Evolutionary conservation across 37 sponge, comb jelly and placozoan species (phyloP), one percentile per base, ranked within the genome.

Genomic region (Geodia barretti): DNA sequence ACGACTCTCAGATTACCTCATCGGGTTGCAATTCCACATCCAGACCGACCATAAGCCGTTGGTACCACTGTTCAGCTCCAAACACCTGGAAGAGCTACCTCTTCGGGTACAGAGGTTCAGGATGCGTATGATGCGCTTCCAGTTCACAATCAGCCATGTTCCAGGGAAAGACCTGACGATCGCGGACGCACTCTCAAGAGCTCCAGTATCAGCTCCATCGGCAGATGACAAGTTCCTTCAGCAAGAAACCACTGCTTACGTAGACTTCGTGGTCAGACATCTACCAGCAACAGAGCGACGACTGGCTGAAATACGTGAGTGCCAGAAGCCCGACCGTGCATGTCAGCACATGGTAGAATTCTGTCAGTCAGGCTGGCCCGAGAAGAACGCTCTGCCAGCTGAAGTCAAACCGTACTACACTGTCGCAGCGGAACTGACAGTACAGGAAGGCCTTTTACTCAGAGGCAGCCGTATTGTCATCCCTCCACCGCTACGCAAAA

Each of bases 1-100:
- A 39, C 1, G 74, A 39, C 75, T 75, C 26, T 5, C 30, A 0
- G 30, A 59, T 19, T 74, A 74, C 61, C 14, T 75, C 3, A 41
- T 84, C 14, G 90, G 90, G 28, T 17, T 42, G n/a, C 19, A 29
- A 68, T 75, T 80, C 60, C 77, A 80, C 23, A 31, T 79, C 9
- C 14, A 85, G 20, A 90, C 91, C 1, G 86, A 85, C 37, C 84
- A 84, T 71, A 89, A 89, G 64, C 90, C 90, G 14, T 42, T 84
- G 34, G 76, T 89, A 24, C 75, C 90, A 1, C 42, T 84, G 5
- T 75, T 89, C 41, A 83, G 84, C 43, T 54, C 62, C 20, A 83
- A 88, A 70, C 77, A 47, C 38, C 60, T 84, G 23, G 80, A 89
- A 0, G 63, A 74, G 14, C 76, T 79, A 33, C 91, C 86, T 25